phyloP scores from a whole-genome alignment of 1,140 invertebrate genomes.

The Pteromalus puparum region DNA sequence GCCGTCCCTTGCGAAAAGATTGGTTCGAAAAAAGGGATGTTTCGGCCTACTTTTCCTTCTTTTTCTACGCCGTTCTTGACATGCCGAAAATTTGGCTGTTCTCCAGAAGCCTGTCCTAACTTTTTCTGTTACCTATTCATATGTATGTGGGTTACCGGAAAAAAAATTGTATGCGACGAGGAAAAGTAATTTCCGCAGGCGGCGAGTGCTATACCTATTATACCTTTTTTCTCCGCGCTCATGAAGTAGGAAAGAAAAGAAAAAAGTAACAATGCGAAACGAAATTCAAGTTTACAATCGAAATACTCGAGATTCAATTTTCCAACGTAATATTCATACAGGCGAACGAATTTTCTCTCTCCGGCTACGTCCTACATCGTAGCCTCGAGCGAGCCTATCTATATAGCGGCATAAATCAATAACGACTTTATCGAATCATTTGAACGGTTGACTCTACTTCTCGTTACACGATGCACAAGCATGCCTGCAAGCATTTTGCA shows the following conservation, averaged over 20 bases:
- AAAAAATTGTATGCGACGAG: too few species aligned
- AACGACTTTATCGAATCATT: neutral
- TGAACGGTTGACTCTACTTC: neutral
- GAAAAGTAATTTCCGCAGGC: too few species aligned
- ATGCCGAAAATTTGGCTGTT: neutral
- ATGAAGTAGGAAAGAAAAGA: too few species aligned
- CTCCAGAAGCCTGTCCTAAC: neutral
- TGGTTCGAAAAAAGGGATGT: neutral
- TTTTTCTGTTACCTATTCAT: neutral
- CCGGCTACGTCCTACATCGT: neutral
- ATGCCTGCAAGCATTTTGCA: too few species aligned
- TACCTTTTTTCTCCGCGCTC: too few species aligned
- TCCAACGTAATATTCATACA: neutral
- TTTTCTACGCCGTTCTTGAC: neutral
- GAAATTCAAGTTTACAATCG: neutral
- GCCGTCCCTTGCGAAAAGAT: neutral
- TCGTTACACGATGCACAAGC: neutral
- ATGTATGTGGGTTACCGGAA: too few species aligned
- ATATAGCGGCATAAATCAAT: neutral
- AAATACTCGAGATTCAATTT: neutral
- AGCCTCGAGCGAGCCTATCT: neutral
- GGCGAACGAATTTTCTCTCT: neutral
- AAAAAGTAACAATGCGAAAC: neutral
- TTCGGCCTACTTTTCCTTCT: neutral
- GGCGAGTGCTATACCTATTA: too few species aligned